Evolutionary conservation across 2,113 vertebrate genomes (phyloP).

Genomic region (Saimiri boliviensis): DNA sequence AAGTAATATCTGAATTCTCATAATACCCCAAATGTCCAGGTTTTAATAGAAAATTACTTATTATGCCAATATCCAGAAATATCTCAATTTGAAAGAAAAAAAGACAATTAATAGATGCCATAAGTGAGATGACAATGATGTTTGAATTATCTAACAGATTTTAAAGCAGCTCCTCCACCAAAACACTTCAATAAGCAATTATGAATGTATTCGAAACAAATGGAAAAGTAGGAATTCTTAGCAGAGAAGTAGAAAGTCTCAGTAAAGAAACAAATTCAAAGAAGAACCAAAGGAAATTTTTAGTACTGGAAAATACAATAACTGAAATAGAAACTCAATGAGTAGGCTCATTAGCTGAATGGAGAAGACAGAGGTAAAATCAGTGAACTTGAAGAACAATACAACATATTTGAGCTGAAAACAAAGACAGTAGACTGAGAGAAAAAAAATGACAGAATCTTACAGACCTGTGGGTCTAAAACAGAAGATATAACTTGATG

Average conservation of each 20-base stretch:
- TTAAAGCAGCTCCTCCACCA: background rate
- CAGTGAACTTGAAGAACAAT: background rate
- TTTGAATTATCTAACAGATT: background rate
- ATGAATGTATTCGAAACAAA: background rate
- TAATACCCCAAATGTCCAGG: background rate
- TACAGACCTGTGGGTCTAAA: background rate
- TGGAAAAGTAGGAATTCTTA: background rate
- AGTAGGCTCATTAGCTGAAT: background rate
- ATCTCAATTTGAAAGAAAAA: background rate
- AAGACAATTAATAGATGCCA: background rate
- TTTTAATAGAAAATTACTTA: background rate
- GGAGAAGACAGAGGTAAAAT: background rate
- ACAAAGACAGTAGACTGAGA: background rate
- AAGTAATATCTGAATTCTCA: background rate
- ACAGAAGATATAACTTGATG: background rate
- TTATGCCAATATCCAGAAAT: background rate
- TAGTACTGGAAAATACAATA: background rate
- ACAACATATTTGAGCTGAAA: background rate
- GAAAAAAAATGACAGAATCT: background rate
- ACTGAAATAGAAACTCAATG: background rate
- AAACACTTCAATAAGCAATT: background rate
- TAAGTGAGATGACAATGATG: background rate
- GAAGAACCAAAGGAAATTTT: background rate
- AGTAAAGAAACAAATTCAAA: background rate
- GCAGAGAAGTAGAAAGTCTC: background rate